Conservation (phyloP, 2,888 invertebrate species). For the Eilema griseolum region DNA sequence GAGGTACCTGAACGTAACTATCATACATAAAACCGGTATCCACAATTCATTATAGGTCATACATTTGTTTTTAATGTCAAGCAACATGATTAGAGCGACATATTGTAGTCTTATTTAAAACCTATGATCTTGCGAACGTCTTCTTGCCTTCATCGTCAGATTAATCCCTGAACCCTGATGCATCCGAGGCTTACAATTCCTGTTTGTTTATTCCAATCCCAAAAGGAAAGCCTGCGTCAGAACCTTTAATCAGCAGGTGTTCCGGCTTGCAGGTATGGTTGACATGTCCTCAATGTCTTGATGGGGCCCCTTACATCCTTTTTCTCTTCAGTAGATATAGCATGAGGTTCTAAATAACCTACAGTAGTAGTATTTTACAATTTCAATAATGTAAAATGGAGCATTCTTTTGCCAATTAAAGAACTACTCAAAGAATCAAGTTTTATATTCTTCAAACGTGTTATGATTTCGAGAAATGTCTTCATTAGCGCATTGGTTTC, state of each 20-base stretch:
- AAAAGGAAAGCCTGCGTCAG: neutral
- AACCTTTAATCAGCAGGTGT: neutral
- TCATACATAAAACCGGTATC: neutral
- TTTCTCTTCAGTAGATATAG: neutral
- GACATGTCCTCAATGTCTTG: too few relatives aligned
- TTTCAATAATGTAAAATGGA: neutral
- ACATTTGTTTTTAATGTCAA: neutral
- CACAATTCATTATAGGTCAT: neutral
- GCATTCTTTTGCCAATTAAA: conserved; percentile 29
- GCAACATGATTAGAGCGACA: neutral
- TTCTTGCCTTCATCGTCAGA: neutral
- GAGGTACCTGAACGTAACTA: too few relatives aligned
- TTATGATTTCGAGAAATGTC: conserved; percentile 70
- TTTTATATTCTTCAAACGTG: conserved; percentile 56
- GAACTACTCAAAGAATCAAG: conserved; percentile 55
- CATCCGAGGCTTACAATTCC: neutral
- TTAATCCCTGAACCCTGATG: neutral
- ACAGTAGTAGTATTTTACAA: neutral
- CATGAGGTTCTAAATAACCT: neutral
- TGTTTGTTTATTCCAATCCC: too few relatives aligned
- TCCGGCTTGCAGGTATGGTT: too few relatives aligned
- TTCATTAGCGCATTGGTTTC: conserved; percentile 63
- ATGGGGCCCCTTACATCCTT: neutral
- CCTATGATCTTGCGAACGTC: neutral
- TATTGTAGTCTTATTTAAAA: neutral